These are phyloP conservation scores for Pseudolaguvia tuberculata DNA, from an alignment of 2,113 vertebrate genomes.

Conservation along the genomic window DNA sequence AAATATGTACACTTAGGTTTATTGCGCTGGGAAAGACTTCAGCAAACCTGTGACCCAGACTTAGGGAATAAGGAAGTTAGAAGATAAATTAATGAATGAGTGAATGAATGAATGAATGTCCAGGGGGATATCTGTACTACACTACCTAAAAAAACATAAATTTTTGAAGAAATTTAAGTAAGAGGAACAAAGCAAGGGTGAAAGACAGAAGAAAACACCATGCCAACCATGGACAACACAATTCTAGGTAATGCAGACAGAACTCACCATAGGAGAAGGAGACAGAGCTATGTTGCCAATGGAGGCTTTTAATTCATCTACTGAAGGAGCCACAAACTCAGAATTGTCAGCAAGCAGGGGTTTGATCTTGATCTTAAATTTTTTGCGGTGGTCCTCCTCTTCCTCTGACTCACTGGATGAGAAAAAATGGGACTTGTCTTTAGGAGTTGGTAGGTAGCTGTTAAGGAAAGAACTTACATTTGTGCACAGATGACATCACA, in stretches of 20 bases:
- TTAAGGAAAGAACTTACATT: slow-evolving; percentile 71
- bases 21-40: too few species aligned
- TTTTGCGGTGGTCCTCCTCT: slow-evolving; percentile 90
- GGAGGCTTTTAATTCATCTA: slow-evolving; percentile 90
- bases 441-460: slow-evolving; percentile 68
- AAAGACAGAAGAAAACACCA: not conserved
- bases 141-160: not conserved
- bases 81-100: too few species aligned
- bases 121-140: not conserved
- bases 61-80: too few species aligned
- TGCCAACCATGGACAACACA: not conserved
- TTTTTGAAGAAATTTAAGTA: not conserved
- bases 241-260: not conserved
- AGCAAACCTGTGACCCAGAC: too few species aligned
- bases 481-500: not conserved
- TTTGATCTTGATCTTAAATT: slow-evolving; percentile 97
- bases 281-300: slow-evolving; percentile 92
- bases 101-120: too few species aligned
- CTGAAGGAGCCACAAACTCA: slow-evolving; percentile 71
- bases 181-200: not conserved
- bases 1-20: too few species aligned
- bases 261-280: slow-evolving; percentile 91
- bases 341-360: slow-evolving; percentile 76
- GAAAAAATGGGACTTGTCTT: slow-evolving; percentile 89
- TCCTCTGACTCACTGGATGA: slow-evolving; percentile 94